Base-by-base conservation (phyloP, 2,797 vertebrate genomes). In the Tokudaia tokunoshimensis region DNA sequence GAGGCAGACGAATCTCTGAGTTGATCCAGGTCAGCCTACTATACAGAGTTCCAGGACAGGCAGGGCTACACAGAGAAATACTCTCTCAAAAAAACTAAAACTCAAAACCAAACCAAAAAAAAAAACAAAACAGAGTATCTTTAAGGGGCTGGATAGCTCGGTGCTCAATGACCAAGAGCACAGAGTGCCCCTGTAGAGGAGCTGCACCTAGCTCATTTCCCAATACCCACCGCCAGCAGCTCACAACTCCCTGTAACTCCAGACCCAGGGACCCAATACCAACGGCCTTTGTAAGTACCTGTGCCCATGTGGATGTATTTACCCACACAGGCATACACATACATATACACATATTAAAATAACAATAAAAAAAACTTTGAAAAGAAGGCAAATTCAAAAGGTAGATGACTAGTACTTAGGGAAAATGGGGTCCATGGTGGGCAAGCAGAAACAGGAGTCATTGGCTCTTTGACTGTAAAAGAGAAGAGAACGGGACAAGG, bases 401-500 rank as follows among this genome's bases (percentile, higher is more conserved):
- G 61, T 34, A 82, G 31, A 92, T 57, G 92, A 92, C 14, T 59
- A 47, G 12, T 72, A n/a, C 50, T 76, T 84, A 87, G 44, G 29
- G 29, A 89, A 61, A 86, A 70, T 4, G 67, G 17, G 70, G 50
- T 63, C 89, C 10, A 37, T 72, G 47, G 47, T 82, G 75, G 79
- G 6, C 52, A 29, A 92, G 92, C 83, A 91, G 89, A 93, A 91
- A 92, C 63, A 29, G 80, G 75, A 52, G 76, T 61, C 75, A 95
- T 83, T 22, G 91, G 83, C 89, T 89, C 81, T 81, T 78, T 92
- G 34, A 59, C 65, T 90, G 61, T 81, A 91, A 91, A 88, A 92
- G 29, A 82, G 95, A 95, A 76, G 72, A 94, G n/a, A n/a, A n/a
- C n/a, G n/a, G n/a, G 72, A 78, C 34, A 91, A 67, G 95, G 44